Conservation (phyloP, 2,888 invertebrate species). For the Gymnosoma rotundatum region DNA sequence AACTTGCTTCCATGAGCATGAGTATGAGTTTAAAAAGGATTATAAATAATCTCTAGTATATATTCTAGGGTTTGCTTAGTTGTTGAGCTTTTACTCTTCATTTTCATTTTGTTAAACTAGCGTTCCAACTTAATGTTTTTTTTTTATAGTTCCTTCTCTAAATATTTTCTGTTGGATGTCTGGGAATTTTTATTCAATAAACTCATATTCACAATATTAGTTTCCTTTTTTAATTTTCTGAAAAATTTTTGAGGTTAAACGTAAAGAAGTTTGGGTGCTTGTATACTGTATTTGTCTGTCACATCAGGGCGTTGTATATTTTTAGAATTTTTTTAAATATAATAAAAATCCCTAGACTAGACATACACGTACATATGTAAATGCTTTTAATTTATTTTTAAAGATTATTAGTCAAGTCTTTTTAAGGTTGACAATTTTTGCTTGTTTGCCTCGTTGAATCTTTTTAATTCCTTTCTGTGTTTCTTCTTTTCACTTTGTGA, state of each 20-base stretch:
- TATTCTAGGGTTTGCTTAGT: conserved; percentile 73
- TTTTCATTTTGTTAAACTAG: conserved; percentile 51
- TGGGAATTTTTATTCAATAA: conserved; percentile 62
- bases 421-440: conserved; percentile 50
- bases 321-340: conserved; percentile 5
- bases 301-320: background rate
- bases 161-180: conserved; percentile 46
- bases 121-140: background rate
- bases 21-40: conserved; percentile 70
- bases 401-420: conserved; percentile 57
- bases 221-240: conserved; percentile 19
- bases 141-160: conserved; percentile 72
- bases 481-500: background rate
- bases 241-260: conserved; percentile 21
- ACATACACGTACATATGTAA: conserved; percentile 1
- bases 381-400: conserved; percentile 30
- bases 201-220: conserved; percentile 37
- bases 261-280: background rate
- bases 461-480: conserved; percentile 21
- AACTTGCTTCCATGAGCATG: background rate
- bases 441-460: conserved; percentile 15
- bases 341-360: conserved; percentile 45
- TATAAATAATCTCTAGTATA: conserved; percentile 78
- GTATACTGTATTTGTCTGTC: background rate
- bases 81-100: background rate